phyloP scores from a whole-genome alignment of 2,888 invertebrate species.

The Thereva nobilitata region DNA sequence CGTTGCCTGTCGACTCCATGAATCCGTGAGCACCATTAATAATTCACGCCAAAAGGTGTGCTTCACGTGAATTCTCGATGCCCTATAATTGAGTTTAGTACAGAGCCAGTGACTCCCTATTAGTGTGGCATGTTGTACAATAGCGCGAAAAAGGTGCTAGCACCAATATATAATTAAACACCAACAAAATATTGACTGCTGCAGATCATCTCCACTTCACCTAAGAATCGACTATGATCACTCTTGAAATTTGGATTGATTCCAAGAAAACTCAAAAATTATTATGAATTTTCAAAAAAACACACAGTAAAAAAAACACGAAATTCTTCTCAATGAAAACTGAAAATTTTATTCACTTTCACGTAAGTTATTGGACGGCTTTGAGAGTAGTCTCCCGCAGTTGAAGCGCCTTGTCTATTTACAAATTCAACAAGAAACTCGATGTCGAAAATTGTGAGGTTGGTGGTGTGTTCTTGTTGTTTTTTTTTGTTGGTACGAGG shows the following conservation, averaged over 20 bases:
- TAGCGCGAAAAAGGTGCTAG: background rate
- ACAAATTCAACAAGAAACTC: background rate
- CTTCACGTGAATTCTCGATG: constrained; percentile 10
- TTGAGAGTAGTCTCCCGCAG: background rate
- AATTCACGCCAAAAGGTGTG: constrained; percentile 29
- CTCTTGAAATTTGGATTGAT: background rate
- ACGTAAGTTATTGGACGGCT: background rate
- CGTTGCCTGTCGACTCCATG: constrained; percentile 22
- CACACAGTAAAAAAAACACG: constrained; percentile 2
- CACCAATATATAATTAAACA: constrained; percentile 8
- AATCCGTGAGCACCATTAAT: constrained; percentile 27
- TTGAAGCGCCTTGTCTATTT: background rate
- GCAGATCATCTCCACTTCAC: no score
- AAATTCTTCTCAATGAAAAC: constrained; percentile 3
- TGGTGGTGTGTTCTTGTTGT: no score
- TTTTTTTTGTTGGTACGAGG: no score
- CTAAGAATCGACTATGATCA: background rate
- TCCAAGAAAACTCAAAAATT: background rate
- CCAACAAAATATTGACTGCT: background rate
- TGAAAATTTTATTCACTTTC: constrained; percentile 1
- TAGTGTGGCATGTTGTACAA: background rate
- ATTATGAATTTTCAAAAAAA: constrained; percentile 19
- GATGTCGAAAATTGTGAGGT: no score
- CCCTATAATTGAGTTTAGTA: constrained; percentile 26
- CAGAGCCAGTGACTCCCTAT: background rate